Evolutionary conservation across 1,140 invertebrate species (phyloP).

Genomic region (Probaryconus sp.): DNA sequence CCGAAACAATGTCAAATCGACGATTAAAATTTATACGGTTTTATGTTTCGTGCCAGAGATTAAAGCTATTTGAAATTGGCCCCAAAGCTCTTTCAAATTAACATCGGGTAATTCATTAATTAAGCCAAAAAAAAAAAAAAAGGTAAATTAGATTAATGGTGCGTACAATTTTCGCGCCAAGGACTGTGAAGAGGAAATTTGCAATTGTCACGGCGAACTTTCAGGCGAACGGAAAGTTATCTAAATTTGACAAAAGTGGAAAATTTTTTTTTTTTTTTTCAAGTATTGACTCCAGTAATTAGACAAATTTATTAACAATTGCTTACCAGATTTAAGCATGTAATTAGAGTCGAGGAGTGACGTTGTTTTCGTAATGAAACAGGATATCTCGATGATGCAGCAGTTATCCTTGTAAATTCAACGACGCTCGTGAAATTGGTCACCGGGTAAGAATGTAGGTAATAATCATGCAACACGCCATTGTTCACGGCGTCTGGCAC

Average conservation of each 20-base stretch:
- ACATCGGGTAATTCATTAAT: no score
- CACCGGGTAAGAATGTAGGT: constrained; percentile 45
- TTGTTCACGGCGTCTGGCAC: constrained; percentile 32
- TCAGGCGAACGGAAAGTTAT: no score
- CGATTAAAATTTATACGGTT: not conserved
- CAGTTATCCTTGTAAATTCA: constrained; percentile 44
- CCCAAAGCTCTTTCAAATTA: no score
- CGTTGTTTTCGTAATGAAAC: constrained; percentile 32
- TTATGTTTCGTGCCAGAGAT: no score
- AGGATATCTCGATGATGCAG: constrained; percentile 48
- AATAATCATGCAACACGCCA: constrained; percentile 40
- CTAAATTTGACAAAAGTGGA: no score
- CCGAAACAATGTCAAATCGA: constrained; percentile 19
- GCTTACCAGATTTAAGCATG: constrained; percentile 6
- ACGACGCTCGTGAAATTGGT: constrained; percentile 40
- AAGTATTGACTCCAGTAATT: not conserved
- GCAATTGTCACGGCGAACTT: no score
- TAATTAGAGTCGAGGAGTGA: constrained; percentile 14
- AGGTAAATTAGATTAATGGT: no score
- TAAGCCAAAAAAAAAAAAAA: no score
- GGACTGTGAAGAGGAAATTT: no score
- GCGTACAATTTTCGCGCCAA: no score
- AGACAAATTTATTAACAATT: constrained; percentile 26
- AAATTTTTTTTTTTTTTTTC: not conserved
- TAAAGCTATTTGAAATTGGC: no score